Percentiles rank a stretch among this genome's conserved stretches.
Evolutionary conservation across 2,888 invertebrate genomes (phyloP).

Genomic region (Sminthurides aquaticus): DNA sequence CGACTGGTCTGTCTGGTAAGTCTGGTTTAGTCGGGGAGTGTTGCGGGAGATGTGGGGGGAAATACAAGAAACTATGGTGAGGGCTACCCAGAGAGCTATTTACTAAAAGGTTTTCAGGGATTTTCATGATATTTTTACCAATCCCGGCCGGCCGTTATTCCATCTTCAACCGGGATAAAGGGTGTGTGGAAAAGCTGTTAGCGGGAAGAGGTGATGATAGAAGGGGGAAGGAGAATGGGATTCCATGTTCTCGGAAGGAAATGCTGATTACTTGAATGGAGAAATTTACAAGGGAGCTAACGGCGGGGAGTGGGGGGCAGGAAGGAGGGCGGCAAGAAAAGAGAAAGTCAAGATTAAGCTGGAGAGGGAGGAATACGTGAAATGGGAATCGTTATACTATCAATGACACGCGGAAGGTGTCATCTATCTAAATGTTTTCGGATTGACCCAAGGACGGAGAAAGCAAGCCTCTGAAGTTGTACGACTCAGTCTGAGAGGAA

Average conservation of each 20-base stretch:
- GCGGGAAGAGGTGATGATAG: background rate
- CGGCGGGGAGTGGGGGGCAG: background rate
- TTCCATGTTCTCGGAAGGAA: background rate
- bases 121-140: conserved; percentile 8
- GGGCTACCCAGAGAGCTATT: conserved; percentile 5
- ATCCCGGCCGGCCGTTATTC: conserved; percentile 2
- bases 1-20: too few species aligned
- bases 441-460: too few species aligned
- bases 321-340: too few species aligned
- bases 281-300: background rate
- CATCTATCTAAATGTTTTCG: background rate
- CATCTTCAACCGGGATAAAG: conserved; percentile 1
- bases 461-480: too few species aligned
- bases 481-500: too few species aligned
- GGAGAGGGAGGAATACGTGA: background rate
- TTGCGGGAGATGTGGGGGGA: too few species aligned
- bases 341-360: too few species aligned
- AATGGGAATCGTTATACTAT: conserved; percentile 2
- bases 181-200: conserved; percentile 9
- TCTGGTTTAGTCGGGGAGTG: too few species aligned
- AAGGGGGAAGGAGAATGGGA: background rate
- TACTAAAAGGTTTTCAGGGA: conserved; percentile 7
- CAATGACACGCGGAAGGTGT: background rate
- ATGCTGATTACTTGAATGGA: conserved; percentile 1
- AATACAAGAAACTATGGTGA: too few species aligned